Conservation (phyloP, 2,113 vertebrate species). For the Egretta garzetta region DNA sequence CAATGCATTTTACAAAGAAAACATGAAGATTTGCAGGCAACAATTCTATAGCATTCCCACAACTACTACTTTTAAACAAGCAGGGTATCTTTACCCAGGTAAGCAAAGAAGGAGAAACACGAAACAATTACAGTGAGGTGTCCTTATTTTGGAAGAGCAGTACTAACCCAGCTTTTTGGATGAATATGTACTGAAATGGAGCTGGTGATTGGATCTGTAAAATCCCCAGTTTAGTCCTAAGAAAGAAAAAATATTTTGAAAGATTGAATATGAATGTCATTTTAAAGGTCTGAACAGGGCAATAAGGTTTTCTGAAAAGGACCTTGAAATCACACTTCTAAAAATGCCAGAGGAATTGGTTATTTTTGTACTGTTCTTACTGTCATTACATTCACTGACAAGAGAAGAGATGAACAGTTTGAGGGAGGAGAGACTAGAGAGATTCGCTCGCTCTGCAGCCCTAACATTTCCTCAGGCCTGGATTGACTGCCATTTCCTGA, state of each 20-base stretch:
- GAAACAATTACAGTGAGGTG: not conserved
- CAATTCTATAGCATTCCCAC: not conserved
- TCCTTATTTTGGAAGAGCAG: not conserved
- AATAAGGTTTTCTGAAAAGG: not conserved
- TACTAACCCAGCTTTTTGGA: not conserved
- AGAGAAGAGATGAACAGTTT: not conserved
- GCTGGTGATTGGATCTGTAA: not conserved
- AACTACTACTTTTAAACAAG: not conserved
- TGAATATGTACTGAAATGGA: not conserved
- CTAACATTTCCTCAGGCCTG: not conserved
- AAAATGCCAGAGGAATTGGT: not conserved
- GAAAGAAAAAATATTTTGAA: not conserved
- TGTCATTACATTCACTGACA: not conserved
- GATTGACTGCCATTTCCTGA: not conserved
- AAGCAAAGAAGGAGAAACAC: not conserved
- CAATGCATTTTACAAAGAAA: not conserved
- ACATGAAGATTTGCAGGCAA: not conserved
- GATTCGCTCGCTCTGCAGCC: not conserved
- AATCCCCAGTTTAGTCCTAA: not conserved
- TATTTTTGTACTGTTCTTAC: slow-evolving; percentile 29
- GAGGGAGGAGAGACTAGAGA: not conserved
- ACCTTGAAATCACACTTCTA: slow-evolving; percentile 12
- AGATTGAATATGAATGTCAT: not conserved
- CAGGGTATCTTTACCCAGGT: not conserved
- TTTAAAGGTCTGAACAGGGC: not conserved